Evolutionary conservation across 2,113 vertebrate species (phyloP), one percentile per base, ranked within the genome.

Genomic region (Nibea coibor): DNA sequence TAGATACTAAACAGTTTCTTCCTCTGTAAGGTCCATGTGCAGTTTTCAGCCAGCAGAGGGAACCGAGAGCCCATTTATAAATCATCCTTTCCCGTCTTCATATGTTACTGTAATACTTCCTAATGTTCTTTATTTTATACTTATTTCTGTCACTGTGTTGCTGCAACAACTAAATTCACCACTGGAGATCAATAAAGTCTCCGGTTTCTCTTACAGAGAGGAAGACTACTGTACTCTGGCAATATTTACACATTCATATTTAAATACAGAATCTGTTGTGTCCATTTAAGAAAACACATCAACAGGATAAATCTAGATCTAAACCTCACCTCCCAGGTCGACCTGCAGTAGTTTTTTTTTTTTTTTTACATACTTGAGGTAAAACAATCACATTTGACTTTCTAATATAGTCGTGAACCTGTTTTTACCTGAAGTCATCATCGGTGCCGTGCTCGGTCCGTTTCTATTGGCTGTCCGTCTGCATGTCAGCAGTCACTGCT

Each of bases 31-130:
- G 17, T 10, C 14, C 3, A 56, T 35, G 8, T 76, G 54, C 61
- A 74, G 63, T 50, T 80, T 3, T 43, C 16, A 22, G 28, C 35
- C 88, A 86, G 8, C 15, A 86, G 88, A 80, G 78, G 81, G 83
- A 24, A 26, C 61, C 54, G 0, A 62, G 5, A 64, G 73, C 10
- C 39, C 10, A 26, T 76, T 70, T 65, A 28, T 28, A 26, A 26
- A 47, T 20, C 53, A 5, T n/a, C 11, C 1, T 10, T 2, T 56
- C 12, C 14, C 2, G 2, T 45, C 9, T 35, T 35, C 5, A 8
- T 19, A 8, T 7, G 8, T n/a, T 3, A 20, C 50, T 51, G 19
- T 8, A 3, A 51, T 51, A 20, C 19, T 31, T 31, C 28, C 28
- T 31, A 31, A 31, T 31, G 28, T 31, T 31, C 28, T 31, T 48